phyloP scores from a whole-genome alignment of 2,797 vertebrate species.

The Tauraco hartlaubi region DNA sequence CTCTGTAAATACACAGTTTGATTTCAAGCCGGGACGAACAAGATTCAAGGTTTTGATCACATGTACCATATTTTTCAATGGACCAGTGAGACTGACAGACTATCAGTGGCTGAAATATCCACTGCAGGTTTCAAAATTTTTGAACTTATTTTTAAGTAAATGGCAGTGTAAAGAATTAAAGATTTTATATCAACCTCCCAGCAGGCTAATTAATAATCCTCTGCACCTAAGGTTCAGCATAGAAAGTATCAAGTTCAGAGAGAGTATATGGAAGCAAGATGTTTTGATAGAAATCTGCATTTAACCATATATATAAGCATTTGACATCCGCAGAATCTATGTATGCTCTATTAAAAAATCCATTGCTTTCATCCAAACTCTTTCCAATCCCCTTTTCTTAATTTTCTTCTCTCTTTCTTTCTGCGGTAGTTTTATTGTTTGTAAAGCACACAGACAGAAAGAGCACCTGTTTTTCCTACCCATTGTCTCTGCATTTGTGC shows the following conservation, averaged over 20 bases:
- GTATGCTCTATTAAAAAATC: neutral
- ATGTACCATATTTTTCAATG: neutral
- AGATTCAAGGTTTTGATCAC: neutral
- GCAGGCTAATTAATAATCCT: neutral
- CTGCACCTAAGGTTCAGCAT: neutral
- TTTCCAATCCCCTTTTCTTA: neutral
- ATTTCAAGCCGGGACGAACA: neutral
- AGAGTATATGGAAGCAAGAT: neutral
- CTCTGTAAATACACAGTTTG: neutral
- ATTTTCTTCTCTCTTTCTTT: neutral
- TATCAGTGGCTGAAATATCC: neutral
- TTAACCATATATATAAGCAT: neutral
- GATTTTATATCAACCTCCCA: neutral
- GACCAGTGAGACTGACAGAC: neutral
- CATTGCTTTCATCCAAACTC: neutral
- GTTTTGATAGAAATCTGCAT: neutral
- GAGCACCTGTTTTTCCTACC: conserved; percentile 6
- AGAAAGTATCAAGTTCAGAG: neutral
- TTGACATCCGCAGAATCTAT: neutral
- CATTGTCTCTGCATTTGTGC: conserved; percentile 28
- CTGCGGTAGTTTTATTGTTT: neutral
- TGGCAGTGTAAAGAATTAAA: neutral
- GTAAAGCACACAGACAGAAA: conserved; percentile 18
- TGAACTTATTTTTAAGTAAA: neutral
- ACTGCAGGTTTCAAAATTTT: neutral